These are phyloP conservation scores for Mizuhopecten yessoensis DNA, from an alignment of 1,140 invertebrate genomes.

Conservation along the genomic window DNA sequence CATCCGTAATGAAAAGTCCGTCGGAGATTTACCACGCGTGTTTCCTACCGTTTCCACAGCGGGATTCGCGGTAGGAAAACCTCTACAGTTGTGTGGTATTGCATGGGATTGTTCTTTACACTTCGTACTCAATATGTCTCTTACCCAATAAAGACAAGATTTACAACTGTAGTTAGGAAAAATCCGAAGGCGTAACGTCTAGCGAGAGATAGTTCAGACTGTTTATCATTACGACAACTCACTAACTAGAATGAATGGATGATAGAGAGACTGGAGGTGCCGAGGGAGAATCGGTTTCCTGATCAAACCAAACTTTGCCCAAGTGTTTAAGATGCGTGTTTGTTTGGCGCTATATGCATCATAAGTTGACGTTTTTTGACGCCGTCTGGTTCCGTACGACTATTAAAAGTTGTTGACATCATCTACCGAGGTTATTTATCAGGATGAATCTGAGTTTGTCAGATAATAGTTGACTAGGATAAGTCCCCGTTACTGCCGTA, in stretches of 20 bases:
- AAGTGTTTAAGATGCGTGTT: not conserved
- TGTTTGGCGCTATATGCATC: not conserved
- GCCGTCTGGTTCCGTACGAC: not conserved
- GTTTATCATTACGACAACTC: not conserved
- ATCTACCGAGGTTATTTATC: not conserved
- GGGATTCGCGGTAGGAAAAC: not conserved
- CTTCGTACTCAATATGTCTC: slow-evolving; percentile 17
- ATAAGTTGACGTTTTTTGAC: not conserved
- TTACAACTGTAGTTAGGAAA: slow-evolving; percentile 35
- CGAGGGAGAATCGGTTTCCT: not conserved
- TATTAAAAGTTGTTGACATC: not conserved
- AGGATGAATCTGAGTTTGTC: not conserved
- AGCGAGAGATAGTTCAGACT: not conserved
- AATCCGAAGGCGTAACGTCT: slow-evolving; percentile 12
- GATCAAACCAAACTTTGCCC: not conserved
- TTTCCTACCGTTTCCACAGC: slow-evolving; percentile 1
- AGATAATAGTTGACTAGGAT: not conserved
- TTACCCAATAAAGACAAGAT: slow-evolving; percentile 39
- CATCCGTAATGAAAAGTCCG: slow-evolving; percentile 15
- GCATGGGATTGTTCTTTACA: slow-evolving; percentile 24
- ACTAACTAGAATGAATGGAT: slow-evolving; percentile 33
- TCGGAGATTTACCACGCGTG: slow-evolving; percentile 9
- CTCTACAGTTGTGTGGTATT: not conserved
- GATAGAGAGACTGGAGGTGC: not conserved
- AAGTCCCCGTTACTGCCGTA: not conserved